These are phyloP conservation scores for Sander lucioperca DNA, from an alignment of 2,113 vertebrate genomes.

Conservation along the genomic window DNA sequence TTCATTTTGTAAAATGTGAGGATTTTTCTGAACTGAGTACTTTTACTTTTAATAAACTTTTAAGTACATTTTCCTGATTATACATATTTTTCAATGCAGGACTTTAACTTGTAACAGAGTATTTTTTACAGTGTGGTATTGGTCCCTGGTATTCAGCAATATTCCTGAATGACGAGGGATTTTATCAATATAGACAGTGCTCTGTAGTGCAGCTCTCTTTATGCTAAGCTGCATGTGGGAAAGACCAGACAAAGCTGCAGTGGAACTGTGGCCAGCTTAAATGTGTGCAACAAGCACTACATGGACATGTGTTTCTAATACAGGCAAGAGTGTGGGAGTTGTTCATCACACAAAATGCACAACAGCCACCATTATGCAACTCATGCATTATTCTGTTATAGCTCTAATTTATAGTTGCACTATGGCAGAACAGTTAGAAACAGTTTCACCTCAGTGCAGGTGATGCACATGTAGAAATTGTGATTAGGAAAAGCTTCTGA, in stretches of 20 bases:
- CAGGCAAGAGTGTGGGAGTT: conserved; percentile 8
- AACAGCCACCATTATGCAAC: neutral
- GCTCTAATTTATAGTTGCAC: neutral
- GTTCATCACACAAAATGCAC: conserved; percentile 2
- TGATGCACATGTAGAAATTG: neutral
- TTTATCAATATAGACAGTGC: neutral
- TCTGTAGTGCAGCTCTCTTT: neutral
- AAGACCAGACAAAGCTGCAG: neutral
- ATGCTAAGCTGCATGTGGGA: neutral
- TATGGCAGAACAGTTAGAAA: neutral
- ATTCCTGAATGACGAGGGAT: neutral
- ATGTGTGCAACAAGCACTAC: neutral
- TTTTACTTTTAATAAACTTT: no score
- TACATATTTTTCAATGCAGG: no score
- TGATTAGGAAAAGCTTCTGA: neutral
- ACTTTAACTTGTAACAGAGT: no score
- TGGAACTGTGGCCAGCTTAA: neutral
- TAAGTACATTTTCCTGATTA: no score
- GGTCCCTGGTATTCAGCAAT: neutral
- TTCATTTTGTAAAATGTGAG: no score
- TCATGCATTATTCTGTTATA: conserved; percentile 1
- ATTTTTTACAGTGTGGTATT: no score
- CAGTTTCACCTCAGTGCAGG: neutral
- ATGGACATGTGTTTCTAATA: neutral
- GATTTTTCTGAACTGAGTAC: no score